phyloP scores from a whole-genome alignment of 1,140 invertebrate species.

The Pseudomyrmex gracilis region DNA sequence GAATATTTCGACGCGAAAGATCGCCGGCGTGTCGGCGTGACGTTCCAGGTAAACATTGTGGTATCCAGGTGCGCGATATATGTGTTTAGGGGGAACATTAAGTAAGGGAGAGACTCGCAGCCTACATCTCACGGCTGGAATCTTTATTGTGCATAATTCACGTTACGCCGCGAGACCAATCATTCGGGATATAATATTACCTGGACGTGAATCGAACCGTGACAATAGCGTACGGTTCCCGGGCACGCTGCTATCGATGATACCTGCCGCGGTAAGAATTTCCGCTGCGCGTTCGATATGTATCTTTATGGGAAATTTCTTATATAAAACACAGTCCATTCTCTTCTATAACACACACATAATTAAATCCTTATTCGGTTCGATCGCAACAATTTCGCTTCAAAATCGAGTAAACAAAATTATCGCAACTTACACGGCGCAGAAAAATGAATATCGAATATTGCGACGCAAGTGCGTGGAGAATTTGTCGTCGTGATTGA shows the following conservation, averaged over 20 bases:
- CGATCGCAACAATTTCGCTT: background rate
- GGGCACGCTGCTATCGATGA: slow-evolving; percentile 37
- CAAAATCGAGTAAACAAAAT: background rate
- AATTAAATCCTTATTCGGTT: too few species aligned
- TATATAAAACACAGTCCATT: slow-evolving; percentile 6
- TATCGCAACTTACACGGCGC: background rate
- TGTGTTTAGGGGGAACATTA: slow-evolving; percentile 55
- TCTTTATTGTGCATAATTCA: slow-evolving; percentile 62
- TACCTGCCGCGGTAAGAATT: slow-evolving; percentile 5
- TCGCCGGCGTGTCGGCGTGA: slow-evolving; percentile 42
- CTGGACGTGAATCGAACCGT: slow-evolving; percentile 57
- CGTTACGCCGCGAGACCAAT: slow-evolving; percentile 57
- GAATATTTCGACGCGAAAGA: slow-evolving; percentile 40
- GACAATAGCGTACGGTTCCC: slow-evolving; percentile 52
- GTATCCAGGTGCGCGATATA: slow-evolving; percentile 52
- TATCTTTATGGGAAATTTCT: slow-evolving; percentile 27
- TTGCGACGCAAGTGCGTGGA: background rate
- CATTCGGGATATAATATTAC: slow-evolving; percentile 62
- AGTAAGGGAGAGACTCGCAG: slow-evolving; percentile 51
- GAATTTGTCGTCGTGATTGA: slow-evolving; percentile 3
- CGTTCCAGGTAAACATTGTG: slow-evolving; percentile 57
- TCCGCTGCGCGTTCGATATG: background rate
- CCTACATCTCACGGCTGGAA: slow-evolving; percentile 57
- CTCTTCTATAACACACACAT: too few species aligned
- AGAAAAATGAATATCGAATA: background rate